Percentiles rank a stretch among this genome's conserved stretches.
phyloP scores from a whole-genome alignment of 2,888 invertebrate genomes.

The Molorchus minor region DNA sequence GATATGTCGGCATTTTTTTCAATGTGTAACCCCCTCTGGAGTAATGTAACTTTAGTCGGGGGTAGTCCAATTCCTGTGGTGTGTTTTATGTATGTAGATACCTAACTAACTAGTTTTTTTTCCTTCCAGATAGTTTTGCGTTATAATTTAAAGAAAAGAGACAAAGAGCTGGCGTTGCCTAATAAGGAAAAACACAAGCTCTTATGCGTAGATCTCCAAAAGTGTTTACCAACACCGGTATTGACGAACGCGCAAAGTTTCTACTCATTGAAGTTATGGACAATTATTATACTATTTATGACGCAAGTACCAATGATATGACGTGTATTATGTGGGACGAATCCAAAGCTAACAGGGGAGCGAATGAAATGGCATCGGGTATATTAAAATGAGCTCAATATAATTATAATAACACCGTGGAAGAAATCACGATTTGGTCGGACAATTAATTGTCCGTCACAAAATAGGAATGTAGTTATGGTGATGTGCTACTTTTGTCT shows the following conservation, averaged over 20 bases:
- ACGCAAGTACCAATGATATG: constrained; percentile 29
- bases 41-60: too few species aligned
- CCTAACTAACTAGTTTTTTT: too few species aligned
- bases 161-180: constrained; percentile 23
- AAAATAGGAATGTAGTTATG: constrained; percentile 12
- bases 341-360: constrained; percentile 32
- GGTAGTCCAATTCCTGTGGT: neutral
- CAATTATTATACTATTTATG: constrained; percentile 33
- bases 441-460: constrained; percentile 36
- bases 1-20: too few species aligned
- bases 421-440: constrained; percentile 32
- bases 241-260: constrained; percentile 39
- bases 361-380: constrained; percentile 29
- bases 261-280: constrained; percentile 37
- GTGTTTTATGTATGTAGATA: neutral
- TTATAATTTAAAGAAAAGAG: constrained; percentile 24
- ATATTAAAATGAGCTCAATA: constrained; percentile 14
- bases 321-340: constrained; percentile 40
- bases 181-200: constrained; percentile 19
- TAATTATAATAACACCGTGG: constrained; percentile 17
- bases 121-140: neutral
- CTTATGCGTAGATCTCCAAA: constrained; percentile 36
- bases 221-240: constrained; percentile 36
- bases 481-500: constrained; percentile 34
- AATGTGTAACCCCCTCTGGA: too few species aligned